Base-by-base conservation (phyloP, 2,888 invertebrate species). In the Epinotia nisella region DNA sequence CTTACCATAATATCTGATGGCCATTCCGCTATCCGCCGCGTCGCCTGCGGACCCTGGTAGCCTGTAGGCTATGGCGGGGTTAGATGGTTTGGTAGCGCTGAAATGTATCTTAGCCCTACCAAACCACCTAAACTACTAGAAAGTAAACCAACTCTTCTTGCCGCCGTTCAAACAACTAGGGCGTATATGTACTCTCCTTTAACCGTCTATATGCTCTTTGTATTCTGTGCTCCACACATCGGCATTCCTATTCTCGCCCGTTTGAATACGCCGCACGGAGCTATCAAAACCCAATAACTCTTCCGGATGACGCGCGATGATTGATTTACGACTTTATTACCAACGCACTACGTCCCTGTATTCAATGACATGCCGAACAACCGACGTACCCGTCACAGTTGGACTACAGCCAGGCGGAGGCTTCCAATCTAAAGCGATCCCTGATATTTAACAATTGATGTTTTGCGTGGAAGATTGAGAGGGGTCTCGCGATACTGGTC, bases 281-380 rank as follows among this genome's bases (percentile, higher is more conserved):
- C 85, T 86, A 85, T 85, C 82, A 85, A 86, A 85, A 78, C 74
- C 79, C 79, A 82, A 86, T 85, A 85, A 83, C 79, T 83, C 79
- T 72, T 71, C 77, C 67, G 41, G 66, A 11, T 67, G 75, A 70
- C 75, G 62, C 35, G 58, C 67, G 77, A 45, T 74, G 73, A 81
- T 78, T 79, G 78, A 85, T 80, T 82, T 80, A 82, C 80, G 77
- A 82, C 83, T 80, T 77, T 87, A 84, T 82, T 75, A 67, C 77
- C 68, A 75, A 70, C 45, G 76, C 75, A 72, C 79, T 80, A 84
- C 73, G 82, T 74, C 77, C 51, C 74, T 70, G 76, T 83, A 70
- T 83, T 74, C 75, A 78, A 75, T 79, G 79, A 78, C 76, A 75
- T 66, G 60, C 71, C 53, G 68, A 68, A 81, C 81, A 80, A 81